Evolutionary conservation across 2,113 vertebrate genomes (phyloP).

Genomic region (Silurus glanis): DNA sequence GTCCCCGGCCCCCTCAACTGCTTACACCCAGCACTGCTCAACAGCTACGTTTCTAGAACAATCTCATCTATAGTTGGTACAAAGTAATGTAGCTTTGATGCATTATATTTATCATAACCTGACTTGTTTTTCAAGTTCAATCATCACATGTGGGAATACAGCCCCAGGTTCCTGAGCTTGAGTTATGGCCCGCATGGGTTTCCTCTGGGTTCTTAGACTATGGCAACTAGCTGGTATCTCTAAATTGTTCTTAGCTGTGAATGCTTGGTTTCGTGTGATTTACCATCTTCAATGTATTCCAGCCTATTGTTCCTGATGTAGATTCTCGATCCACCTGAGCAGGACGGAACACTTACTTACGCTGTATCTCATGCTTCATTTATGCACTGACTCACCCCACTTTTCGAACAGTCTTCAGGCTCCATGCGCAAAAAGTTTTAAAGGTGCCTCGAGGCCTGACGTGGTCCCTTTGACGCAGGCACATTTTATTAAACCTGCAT

Average conservation of each 20-base stretch:
- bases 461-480: not conserved
- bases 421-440: not conserved
- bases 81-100: not conserved
- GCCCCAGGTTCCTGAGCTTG: not conserved
- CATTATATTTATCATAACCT: not conserved
- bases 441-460: not conserved
- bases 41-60: not conserved
- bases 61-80: not conserved
- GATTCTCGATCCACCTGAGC: not conserved
- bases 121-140: not conserved
- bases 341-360: not conserved
- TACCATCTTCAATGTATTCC: not conserved
- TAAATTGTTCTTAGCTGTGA: not conserved
- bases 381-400: not conserved
- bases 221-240: not conserved
- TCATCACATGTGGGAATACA: not conserved
- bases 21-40: not conserved
- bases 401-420: not conserved
- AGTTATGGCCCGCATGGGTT: not conserved
- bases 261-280: not conserved
- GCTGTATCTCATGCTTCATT: not conserved
- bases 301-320: not conserved
- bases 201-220: not conserved
- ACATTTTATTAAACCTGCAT: constrained; percentile 20
- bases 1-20: not conserved